A percentile compares a stretch with the other conserved stretches of the same genome.
These are phyloP conservation scores for Eristalis tenax DNA, from an alignment of 2,888 invertebrate genomes.

Conservation along the genomic window DNA sequence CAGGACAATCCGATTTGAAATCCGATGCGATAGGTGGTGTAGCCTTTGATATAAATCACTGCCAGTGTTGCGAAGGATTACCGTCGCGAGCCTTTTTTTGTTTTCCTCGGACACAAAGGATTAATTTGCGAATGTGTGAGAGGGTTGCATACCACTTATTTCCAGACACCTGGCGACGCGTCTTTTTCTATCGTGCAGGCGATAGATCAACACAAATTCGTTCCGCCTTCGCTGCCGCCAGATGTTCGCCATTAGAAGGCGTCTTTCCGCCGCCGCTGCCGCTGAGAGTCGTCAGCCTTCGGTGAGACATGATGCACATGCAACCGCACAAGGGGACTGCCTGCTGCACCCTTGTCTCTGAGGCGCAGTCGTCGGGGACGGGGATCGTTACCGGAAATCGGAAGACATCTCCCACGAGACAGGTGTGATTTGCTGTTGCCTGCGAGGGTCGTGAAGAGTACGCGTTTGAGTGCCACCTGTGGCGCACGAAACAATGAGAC, in stretches of 20 bases:
- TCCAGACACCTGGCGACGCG: no score
- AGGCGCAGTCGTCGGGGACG: neutral
- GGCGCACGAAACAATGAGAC: no score
- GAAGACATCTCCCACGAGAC: constrained; percentile 64
- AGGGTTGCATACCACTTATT: no score
- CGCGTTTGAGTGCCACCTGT: neutral
- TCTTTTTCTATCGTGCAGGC: no score
- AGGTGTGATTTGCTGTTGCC: constrained; percentile 30
- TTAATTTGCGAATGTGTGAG: no score
- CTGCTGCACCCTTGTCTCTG: neutral
- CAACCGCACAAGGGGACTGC: neutral
- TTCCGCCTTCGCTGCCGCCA: neutral
- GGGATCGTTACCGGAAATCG: constrained; percentile 56
- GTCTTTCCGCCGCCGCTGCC: neutral
- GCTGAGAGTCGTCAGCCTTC: neutral
- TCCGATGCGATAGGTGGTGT: neutral
- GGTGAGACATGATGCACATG: neutral
- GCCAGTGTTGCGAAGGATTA: neutral
- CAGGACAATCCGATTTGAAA: neutral
- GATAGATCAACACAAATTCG: neutral
- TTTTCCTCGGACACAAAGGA: neutral
- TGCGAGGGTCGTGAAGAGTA: neutral
- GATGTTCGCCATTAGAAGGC: neutral
- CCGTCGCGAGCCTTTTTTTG: no score
- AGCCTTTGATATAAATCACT: neutral